phyloP scores from a whole-genome alignment of 2,797 vertebrate genomes.

The Micromesistius poutassou region DNA sequence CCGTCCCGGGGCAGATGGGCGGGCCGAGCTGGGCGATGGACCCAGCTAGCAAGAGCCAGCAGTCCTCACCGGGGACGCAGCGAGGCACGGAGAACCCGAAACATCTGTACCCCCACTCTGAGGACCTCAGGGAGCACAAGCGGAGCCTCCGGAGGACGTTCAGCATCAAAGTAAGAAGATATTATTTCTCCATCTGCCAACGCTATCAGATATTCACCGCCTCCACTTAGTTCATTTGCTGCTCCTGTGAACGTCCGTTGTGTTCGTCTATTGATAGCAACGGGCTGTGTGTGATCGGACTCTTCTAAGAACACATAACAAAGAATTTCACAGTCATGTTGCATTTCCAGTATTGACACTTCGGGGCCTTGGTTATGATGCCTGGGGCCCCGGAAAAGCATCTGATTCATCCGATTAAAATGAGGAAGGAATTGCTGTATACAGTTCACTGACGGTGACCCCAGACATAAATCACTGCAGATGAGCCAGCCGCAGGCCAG shows the following conservation, averaged over 20 bases:
- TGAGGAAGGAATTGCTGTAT: background rate
- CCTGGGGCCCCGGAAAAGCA: background rate
- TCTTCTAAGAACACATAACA: background rate
- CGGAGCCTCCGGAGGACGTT: slow-evolving; percentile 72
- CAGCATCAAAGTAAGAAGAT: slow-evolving; percentile 78
- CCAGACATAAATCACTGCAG: background rate
- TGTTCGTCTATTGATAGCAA: background rate
- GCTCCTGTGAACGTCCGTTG: background rate
- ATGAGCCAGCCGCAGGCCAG: background rate
- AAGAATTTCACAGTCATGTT: background rate
- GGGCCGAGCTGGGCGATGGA: slow-evolving; percentile 28
- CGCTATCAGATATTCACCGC: background rate
- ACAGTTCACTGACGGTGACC: background rate
- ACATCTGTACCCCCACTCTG: slow-evolving; percentile 8
- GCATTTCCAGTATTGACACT: background rate
- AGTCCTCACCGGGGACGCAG: background rate
- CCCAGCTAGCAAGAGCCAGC: background rate
- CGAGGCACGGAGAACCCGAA: background rate
- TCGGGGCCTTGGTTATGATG: background rate
- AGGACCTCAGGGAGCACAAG: slow-evolving; percentile 58
- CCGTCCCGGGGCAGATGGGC: slow-evolving; percentile 8
- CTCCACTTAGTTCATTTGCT: background rate
- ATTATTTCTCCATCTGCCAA: background rate
- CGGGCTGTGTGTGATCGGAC: background rate
- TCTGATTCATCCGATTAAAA: background rate